Evolutionary conservation across 2,888 invertebrate genomes (phyloP), one percentile per base, ranked within the genome.

Genomic region (Tortrix viridana): DNA sequence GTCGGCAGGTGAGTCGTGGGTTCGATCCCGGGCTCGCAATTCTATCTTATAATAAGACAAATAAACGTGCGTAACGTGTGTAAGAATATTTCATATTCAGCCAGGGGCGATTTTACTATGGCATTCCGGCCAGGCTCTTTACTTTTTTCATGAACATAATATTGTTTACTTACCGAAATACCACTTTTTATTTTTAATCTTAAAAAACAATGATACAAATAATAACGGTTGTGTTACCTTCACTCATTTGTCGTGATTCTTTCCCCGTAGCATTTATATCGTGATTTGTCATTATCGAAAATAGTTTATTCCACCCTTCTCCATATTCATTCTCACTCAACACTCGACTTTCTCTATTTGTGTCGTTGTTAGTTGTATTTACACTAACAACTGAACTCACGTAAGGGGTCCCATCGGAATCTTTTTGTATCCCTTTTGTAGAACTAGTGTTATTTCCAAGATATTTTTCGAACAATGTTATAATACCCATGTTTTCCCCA

Each of bases 401-500:
- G 68, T 92, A 91, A 66, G 89, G 88, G 6, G 86, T 85, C 0
- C 90, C 92, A 70, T 93, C 86, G 5, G 92, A 89, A 71, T 93
- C 91, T 68, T 91, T 87, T 71, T 88, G 88, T 23, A 90, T 79
- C 50, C 84, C 82, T 68, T 81, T 89, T 68, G 87, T 88, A n/a
- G 57, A 61, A 18, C 74, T 70, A 18, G 73, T 71, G 56, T 71
- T 72, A 65, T 86, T 85, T 67, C 88, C 89, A 1, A 92, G 92
- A 55, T 92, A 90, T 74, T 94, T 94, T 70, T 93, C 92, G 69
- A 94, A 94, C 48, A 94, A 86, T 19, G 94, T 93, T 70, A 94
- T 92, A 63, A 94, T 94, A 55, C 94, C 94, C 84, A 94, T 91
- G 72, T 93, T 94, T 76, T 94, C 94, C 43, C 87, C 86, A 67